Evolutionary conservation across 53 echinoderm and acorn worm genomes (phyloP).

Genomic region (Echinometra lucunter): DNA sequence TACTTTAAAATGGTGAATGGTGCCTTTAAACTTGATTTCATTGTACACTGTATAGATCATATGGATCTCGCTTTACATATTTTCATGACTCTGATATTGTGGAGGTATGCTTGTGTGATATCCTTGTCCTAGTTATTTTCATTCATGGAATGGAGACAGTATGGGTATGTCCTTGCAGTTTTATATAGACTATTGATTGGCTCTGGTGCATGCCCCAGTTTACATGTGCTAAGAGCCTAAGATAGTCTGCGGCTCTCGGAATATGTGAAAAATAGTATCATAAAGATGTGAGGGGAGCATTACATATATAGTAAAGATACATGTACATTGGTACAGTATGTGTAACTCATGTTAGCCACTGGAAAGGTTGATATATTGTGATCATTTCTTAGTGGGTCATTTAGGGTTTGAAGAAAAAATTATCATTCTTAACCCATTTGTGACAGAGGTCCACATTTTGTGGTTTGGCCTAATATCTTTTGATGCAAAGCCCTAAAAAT

Average conservation of each 20-base stretch:
- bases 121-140: slow-evolving; percentile 17
- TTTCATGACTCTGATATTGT: slow-evolving; percentile 5
- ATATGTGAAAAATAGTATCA: too few species aligned
- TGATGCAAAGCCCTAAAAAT: too few species aligned
- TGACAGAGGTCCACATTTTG: too few species aligned
- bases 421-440: too few species aligned
- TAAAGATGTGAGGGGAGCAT: too few species aligned
- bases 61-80: background rate
- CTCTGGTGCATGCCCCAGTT: background rate
- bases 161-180: background rate
- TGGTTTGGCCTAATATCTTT: too few species aligned
- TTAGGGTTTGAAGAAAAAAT: too few species aligned
- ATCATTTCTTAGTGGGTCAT: too few species aligned
- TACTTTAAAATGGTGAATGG: background rate
- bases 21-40: background rate
- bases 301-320: too few species aligned
- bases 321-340: too few species aligned
- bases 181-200: background rate
- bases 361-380: too few species aligned
- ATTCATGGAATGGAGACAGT: slow-evolving; percentile 13
- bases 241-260: background rate
- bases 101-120: background rate
- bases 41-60: background rate
- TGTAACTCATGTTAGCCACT: too few species aligned
- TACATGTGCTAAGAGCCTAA: background rate